phyloP scores from a whole-genome alignment of 2,888 invertebrate species.

The Junonia oenone region DNA sequence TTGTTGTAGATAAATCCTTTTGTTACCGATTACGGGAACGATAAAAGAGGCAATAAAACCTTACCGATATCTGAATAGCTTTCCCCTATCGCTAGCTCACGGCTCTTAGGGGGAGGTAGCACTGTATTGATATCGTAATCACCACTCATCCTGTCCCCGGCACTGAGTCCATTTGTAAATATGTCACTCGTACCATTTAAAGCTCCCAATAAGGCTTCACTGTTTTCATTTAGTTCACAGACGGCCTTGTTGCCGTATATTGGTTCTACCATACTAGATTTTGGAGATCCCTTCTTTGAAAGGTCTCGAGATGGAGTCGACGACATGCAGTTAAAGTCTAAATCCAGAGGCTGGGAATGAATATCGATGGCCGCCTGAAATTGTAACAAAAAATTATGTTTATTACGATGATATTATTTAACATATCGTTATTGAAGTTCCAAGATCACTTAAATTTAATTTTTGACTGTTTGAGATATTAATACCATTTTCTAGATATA shows the following conservation, averaged over 20 bases:
- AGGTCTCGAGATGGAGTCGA: conserved; percentile 70
- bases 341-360: conserved; percentile 67
- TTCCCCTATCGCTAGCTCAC: conserved; percentile 75
- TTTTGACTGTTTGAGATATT: too few species aligned
- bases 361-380: conserved; percentile 63
- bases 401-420: not conserved
- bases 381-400: not conserved
- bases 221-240: conserved; percentile 66
- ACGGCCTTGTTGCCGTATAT: conserved; percentile 72
- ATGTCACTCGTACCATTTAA: conserved; percentile 66
- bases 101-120: conserved; percentile 69
- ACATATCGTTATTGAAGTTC: too few species aligned
- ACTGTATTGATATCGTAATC: conserved; percentile 73
- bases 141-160: conserved; percentile 63
- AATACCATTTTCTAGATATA: too few species aligned
- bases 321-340: conserved; percentile 72
- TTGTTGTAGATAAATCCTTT: not conserved
- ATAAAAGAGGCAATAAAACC: conserved; percentile 26
- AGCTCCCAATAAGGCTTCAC: conserved; percentile 56
- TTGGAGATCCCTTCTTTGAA: conserved; percentile 67
- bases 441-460: too few species aligned
- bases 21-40: conserved; percentile 1
- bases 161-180: conserved; percentile 63
- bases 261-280: conserved; percentile 62
- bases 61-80: conserved; percentile 77